Percentiles rank a stretch among this genome's conserved stretches.
phyloP scores from a whole-genome alignment of 2,888 invertebrate species.

The Apamea crenata region DNA sequence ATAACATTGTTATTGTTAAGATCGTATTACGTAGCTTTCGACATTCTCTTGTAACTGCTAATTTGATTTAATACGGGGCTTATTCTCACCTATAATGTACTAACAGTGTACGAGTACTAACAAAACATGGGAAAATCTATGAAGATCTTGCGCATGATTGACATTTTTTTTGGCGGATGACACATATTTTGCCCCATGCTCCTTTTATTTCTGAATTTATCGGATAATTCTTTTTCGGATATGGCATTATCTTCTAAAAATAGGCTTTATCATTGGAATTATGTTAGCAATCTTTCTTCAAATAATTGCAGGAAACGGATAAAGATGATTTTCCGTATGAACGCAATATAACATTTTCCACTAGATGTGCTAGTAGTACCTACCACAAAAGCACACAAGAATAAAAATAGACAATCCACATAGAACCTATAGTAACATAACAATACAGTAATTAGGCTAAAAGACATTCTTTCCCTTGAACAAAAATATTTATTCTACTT shows the following conservation, averaged over 20 bases:
- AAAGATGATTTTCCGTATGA: neutral
- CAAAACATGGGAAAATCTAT: neutral
- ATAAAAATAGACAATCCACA: neutral
- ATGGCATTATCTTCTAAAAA: neutral
- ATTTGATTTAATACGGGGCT: constrained; percentile 9
- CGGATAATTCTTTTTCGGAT: neutral
- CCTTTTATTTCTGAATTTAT: neutral
- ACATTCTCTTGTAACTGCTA: constrained; percentile 40
- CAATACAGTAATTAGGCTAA: neutral
- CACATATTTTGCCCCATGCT: neutral
- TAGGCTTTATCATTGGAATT: neutral
- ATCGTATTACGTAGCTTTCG: constrained; percentile 53
- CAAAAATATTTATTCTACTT: neutral
- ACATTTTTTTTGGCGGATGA: neutral
- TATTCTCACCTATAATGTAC: neutral
- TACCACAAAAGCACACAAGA: neutral
- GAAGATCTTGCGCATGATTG: neutral
- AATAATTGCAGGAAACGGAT: neutral
- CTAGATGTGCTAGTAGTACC: neutral
- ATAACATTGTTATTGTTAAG: constrained; percentile 54
- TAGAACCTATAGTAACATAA: neutral
- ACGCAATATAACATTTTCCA: neutral
- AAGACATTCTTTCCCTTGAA: neutral
- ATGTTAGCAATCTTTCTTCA: neutral
- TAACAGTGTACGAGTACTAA: neutral